Evolutionary conservation across 2,888 invertebrate species (phyloP).

Genomic region (Itoplectis maculator): DNA sequence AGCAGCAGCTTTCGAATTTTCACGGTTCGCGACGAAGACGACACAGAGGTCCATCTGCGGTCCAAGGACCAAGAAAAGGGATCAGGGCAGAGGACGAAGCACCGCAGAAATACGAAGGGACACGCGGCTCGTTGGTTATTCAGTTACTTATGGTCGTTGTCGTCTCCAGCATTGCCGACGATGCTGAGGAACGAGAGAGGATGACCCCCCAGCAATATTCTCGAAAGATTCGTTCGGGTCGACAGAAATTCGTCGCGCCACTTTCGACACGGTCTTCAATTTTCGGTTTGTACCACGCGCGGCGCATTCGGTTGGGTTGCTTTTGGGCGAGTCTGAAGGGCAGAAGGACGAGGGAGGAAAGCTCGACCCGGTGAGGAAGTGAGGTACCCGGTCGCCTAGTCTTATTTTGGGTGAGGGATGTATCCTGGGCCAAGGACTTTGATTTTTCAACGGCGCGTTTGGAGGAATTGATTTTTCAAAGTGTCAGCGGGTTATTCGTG

Average conservation of each 20-base stretch:
- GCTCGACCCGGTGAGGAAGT: slow-evolving; percentile 17
- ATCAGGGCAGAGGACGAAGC: slow-evolving; percentile 22
- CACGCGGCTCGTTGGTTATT: slow-evolving; percentile 43
- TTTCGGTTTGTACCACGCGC: slow-evolving; percentile 42
- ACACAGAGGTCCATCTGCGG: slow-evolving; percentile 57
- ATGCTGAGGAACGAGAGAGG: slow-evolving; percentile 27
- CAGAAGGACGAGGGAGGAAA: neutral
- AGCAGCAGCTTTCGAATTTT: slow-evolving; percentile 67
- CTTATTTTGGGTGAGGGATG: no score
- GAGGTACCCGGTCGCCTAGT: slow-evolving; percentile 57
- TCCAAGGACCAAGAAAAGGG: slow-evolving; percentile 52
- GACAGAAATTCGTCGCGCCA: slow-evolving; percentile 81
- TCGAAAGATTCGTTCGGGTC: slow-evolving; percentile 81
- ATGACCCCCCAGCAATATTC: slow-evolving; percentile 73
- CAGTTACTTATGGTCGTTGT: slow-evolving; percentile 50
- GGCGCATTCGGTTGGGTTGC: no score
- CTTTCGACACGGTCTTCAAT: slow-evolving; percentile 75
- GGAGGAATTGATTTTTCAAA: no score
- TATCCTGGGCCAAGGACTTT: slow-evolving; percentile 23
- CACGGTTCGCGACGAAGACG: slow-evolving; percentile 42
- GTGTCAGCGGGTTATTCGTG: no score
- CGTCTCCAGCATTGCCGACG: slow-evolving; percentile 35
- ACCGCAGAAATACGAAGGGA: neutral
- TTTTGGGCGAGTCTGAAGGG: no score
- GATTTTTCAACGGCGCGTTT: neutral